Percentiles rank a stretch among this genome's conserved stretches.
Evolutionary conservation across 1,140 invertebrate genomes (phyloP).

Genomic region (Nephotettix cincticeps): DNA sequence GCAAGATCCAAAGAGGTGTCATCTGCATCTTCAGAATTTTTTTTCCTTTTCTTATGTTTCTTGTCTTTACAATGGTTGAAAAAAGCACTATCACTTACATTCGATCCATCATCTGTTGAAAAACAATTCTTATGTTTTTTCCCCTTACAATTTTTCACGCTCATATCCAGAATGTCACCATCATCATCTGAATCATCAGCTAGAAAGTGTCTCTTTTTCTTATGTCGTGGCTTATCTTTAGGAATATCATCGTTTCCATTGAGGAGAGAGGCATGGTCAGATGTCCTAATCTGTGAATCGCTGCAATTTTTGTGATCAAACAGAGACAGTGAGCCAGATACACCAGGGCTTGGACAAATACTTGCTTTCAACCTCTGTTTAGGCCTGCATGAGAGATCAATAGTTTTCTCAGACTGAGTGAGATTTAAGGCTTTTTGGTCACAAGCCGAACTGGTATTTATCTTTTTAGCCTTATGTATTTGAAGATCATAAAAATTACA

Average conservation of each 20-base stretch:
- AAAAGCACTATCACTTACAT: no score
- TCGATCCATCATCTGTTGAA: not conserved
- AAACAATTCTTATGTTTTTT: not conserved
- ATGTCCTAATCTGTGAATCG: no score
- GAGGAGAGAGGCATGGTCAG: no score
- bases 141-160: not conserved
- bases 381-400: constrained; percentile 13
- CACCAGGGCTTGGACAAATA: no score
- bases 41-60: no score
- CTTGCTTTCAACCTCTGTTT: constrained; percentile 1
- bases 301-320: no score
- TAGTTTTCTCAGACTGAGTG: not conserved
- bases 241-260: no score
- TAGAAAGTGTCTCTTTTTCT: not conserved
- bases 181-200: not conserved
- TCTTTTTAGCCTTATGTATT: not conserved
- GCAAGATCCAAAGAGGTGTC: no score
- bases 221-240: not conserved
- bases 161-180: not conserved
- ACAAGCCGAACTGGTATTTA: not conserved
- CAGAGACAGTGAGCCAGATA: no score
- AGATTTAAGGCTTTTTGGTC: not conserved
- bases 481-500: not conserved
- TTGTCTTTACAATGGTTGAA: no score
- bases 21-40: no score